Percentiles rank a stretch among this genome's conserved stretches.
Evolutionary conservation across 2,797 vertebrate genomes (phyloP).

Genomic region (Poeciliopsis infans): DNA sequence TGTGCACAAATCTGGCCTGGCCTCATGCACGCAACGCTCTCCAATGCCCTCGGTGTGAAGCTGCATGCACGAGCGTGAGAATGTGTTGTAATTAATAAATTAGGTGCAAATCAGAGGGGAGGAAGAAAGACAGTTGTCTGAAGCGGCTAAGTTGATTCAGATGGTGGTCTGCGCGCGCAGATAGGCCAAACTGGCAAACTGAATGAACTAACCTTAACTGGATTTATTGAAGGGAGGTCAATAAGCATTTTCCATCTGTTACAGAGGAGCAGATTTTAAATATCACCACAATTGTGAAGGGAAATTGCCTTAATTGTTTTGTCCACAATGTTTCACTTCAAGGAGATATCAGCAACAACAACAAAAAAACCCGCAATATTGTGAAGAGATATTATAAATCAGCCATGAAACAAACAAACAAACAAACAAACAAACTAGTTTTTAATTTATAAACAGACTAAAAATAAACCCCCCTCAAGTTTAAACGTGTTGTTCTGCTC

Average conservation of each 20-base stretch:
- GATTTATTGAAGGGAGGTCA: slow-evolving; percentile 65
- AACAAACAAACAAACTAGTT: slow-evolving; percentile 2
- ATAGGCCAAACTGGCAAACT: slow-evolving; percentile 9
- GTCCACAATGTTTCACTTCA: slow-evolving; percentile 13
- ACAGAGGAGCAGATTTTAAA: slow-evolving; percentile 27
- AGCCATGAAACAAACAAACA: neutral
- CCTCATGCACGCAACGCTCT: slow-evolving; percentile 1
- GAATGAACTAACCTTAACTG: slow-evolving; percentile 41
- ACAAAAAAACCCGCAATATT: neutral
- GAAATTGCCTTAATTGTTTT: slow-evolving; percentile 23
- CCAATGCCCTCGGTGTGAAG: slow-evolving; percentile 2
- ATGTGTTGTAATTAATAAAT: neutral
- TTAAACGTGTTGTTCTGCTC: slow-evolving; percentile 51
- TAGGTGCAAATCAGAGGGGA: slow-evolving; percentile 16
- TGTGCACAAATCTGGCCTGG: slow-evolving; percentile 37
- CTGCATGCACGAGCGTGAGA: slow-evolving; percentile 12
- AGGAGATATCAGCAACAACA: slow-evolving; percentile 27
- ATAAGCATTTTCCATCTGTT: slow-evolving; percentile 65
- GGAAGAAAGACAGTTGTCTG: slow-evolving; percentile 4
- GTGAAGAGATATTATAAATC: slow-evolving; percentile 26
- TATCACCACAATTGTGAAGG: slow-evolving; percentile 35
- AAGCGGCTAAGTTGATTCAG: slow-evolving; percentile 12
- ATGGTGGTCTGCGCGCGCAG: slow-evolving; percentile 5
- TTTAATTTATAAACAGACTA: slow-evolving; percentile 18
- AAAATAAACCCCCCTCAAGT: slow-evolving; percentile 20